These are phyloP conservation scores for Stegodyphus mimosarum DNA, from an alignment of 1,140 invertebrate genomes.

Conservation along the genomic window DNA sequence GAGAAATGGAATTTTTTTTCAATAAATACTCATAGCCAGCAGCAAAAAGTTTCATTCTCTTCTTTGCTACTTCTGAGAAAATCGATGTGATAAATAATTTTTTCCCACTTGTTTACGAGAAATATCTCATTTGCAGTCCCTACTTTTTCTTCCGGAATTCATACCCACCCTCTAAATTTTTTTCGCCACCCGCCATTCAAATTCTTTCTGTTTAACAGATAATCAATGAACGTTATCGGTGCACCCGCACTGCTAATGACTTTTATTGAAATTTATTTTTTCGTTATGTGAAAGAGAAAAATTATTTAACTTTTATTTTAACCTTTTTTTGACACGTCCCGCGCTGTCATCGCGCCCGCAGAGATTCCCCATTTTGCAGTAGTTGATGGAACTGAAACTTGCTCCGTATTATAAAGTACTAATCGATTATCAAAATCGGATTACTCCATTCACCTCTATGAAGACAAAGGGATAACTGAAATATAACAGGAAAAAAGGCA, in stretches of 20 bases:
- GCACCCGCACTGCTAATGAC: conserved; percentile 31
- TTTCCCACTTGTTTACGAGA: conserved; percentile 11
- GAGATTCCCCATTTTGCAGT: background rate
- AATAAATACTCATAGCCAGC: conserved; percentile 14
- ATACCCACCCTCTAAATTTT: conserved; percentile 3
- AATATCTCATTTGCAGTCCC: conserved; percentile 35
- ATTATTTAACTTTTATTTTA: no score
- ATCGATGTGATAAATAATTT: conserved; percentile 40
- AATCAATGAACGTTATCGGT: conserved; percentile 42
- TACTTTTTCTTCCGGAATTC: conserved; percentile 29
- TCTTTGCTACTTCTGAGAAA: background rate
- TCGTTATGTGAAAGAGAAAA: background rate
- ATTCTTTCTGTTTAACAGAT: conserved; percentile 50
- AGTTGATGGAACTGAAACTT: no score
- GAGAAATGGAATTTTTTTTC: conserved; percentile 31
- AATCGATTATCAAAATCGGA: conserved; percentile 34
- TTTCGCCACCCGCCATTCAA: conserved; percentile 22
- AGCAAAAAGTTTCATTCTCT: conserved; percentile 17
- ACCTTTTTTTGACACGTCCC: background rate
- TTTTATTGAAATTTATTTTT: conserved; percentile 45
- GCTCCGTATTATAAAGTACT: background rate
- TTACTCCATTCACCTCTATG: background rate
- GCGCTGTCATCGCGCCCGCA: background rate
- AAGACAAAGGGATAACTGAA: background rate
- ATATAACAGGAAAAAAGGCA: no score